Base-by-base conservation (phyloP, 2,113 vertebrate species). In the Platichthys flesus region DNA sequence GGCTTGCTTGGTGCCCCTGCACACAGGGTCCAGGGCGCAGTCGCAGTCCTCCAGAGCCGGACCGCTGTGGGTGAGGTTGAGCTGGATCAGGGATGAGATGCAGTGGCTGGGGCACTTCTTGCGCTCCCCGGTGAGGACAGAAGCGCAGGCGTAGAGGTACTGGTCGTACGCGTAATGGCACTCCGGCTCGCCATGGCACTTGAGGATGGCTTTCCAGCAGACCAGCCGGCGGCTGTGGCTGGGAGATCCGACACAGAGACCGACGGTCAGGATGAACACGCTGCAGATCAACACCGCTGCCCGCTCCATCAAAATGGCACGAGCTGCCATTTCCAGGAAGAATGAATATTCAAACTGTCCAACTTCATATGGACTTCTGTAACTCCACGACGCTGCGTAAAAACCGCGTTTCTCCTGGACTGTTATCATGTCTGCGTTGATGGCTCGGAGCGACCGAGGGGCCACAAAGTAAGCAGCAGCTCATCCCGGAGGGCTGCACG, bases 21-120 rank as follows among this genome's bases (percentile, higher is more conserved):
- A 98, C 37, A 91, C 88, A 47, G 94, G 92, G 69, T 98, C 97
- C 71, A 89, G 84, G n/a, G 92, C 95, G 91, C 97, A 98, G 86
- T 98, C 96, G 89, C 97, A 98, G 91, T 96, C 94, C 88, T 97
- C 96, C 88, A 97, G 87, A 10, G 94, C 93, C 28, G 96, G 96
- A 23, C 97, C 97, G 70, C 90, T 94, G 77, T 87, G 92, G 59
- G 97, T 97, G 65, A 94, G 93, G 82, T 98, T 98, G 79, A 98
- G 96, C 92, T 97, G 97, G 67, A 97, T 94, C 60, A 98, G 95
- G 14, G 97, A 96, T 9, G 96, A 94, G 73, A 98, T 96, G 93
- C 97, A 98, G 91, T 98, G 97, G 76, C 97, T 98, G 37, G 97
- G 97, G 78, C 97, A 98, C 76, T 94, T 95, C 93, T 93, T 95